These are phyloP conservation scores for Tenthredo amoena DNA, from an alignment of 2,888 invertebrate species.

Conservation along the genomic window DNA sequence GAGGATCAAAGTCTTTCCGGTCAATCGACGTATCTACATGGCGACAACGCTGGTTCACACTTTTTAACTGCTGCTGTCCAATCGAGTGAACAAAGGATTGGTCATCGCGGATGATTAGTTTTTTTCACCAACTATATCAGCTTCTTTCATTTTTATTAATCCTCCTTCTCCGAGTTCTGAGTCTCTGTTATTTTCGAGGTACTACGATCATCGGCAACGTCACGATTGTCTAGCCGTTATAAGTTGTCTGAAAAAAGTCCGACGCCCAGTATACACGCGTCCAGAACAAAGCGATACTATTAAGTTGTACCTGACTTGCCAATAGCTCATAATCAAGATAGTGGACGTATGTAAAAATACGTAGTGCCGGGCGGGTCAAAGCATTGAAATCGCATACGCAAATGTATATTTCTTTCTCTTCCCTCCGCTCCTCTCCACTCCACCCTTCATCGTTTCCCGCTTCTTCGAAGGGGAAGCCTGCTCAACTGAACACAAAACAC, in stretches of 20 bases:
- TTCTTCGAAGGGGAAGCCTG: neutral
- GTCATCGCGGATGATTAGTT: neutral
- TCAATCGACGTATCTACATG: conserved; percentile 16
- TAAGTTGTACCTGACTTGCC: conserved; percentile 2
- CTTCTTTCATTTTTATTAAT: neutral
- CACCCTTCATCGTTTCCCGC: neutral
- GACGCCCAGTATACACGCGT: neutral
- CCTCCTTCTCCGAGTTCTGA: neutral
- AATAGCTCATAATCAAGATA: conserved; percentile 8
- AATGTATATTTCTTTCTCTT: conserved; percentile 19
- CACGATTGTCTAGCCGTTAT: neutral
- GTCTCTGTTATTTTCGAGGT: neutral
- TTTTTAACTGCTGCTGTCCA: neutral
- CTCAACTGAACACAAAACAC: conserved; percentile 31
- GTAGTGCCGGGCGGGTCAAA: neutral
- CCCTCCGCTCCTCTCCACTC: neutral
- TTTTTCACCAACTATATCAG: neutral
- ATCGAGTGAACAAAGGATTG: neutral
- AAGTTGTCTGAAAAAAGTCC: neutral
- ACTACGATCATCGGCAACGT: neutral
- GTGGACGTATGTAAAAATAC: neutral
- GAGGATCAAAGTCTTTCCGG: neutral
- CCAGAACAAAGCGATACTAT: neutral
- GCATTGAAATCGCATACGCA: conserved; percentile 9
- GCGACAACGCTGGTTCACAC: neutral